These are phyloP conservation scores for Pristionchus japonicus DNA, from an alignment of 2,888 invertebrate species.

Conservation along the genomic window DNA sequence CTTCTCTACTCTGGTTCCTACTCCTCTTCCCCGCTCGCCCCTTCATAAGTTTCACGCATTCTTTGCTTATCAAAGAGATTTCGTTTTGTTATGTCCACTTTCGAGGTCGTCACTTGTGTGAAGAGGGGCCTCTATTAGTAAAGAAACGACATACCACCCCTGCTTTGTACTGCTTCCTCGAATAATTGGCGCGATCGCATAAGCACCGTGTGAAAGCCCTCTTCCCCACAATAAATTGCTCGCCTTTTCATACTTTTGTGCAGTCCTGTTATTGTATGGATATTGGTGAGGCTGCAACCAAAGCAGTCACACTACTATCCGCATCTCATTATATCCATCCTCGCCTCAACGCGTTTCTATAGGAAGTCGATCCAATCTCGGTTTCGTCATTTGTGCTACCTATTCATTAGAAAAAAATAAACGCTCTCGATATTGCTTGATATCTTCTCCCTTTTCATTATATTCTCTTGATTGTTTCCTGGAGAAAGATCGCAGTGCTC, in stretches of 20 bases:
- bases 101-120: background rate
- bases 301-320: background rate
- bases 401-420: background rate
- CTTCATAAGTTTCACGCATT: slow-evolving; percentile 21
- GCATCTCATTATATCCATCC: background rate
- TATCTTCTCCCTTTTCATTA: background rate
- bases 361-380: background rate
- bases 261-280: background rate
- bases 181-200: slow-evolving; percentile 7
- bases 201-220: slow-evolving; percentile 19
- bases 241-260: slow-evolving; percentile 24
- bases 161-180: background rate
- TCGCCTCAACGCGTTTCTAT: background rate
- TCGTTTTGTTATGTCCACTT: slow-evolving; percentile 13
- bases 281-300: background rate
- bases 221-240: background rate
- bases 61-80: slow-evolving; percentile 30
- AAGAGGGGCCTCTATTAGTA: background rate
- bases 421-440: background rate
- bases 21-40: slow-evolving; percentile 11
- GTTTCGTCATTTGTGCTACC: background rate
- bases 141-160: background rate
- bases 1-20: slow-evolving; percentile 8
- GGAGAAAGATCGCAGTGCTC: background rate
- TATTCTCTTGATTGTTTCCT: background rate